phyloP scores from a whole-genome alignment of 2,113 vertebrate genomes.

The Chloroceryle aenea region DNA sequence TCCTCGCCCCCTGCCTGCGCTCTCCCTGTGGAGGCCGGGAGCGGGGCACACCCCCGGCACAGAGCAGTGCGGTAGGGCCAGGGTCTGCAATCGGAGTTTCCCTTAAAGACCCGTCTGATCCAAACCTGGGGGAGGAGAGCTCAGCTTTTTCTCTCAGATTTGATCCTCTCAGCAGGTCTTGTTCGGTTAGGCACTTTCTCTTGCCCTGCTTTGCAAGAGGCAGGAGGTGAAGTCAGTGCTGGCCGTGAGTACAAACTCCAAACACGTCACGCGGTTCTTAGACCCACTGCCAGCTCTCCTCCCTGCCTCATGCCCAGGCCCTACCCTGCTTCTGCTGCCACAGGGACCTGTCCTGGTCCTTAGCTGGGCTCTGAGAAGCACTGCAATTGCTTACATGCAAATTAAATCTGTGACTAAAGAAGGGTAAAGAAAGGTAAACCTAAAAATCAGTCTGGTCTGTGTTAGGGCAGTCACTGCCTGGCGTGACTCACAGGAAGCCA shows the following conservation, averaged over 20 bases:
- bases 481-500: not conserved
- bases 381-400: not conserved
- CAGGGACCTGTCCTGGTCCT: not conserved
- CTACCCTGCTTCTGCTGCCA: not conserved
- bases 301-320: accelerated
- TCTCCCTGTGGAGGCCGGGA: not conserved
- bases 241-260: not conserved
- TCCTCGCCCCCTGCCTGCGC: not conserved
- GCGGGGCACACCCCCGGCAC: not conserved
- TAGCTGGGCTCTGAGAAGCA: not conserved
- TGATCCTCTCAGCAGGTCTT: not conserved
- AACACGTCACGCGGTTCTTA: not conserved
- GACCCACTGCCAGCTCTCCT: accelerated
- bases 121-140: not conserved
- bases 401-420: not conserved
- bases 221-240: not conserved
- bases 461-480: not conserved
- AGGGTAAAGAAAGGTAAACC: not conserved
- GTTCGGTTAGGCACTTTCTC: not conserved
- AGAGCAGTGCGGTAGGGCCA: not conserved
- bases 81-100: not conserved
- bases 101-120: not conserved
- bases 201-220: not conserved
- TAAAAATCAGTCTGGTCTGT: not conserved
- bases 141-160: not conserved